Evolutionary conservation across 2,888 invertebrate genomes (phyloP), one percentile per base, ranked within the genome.

Genomic region (Blastobasis lacticolella): DNA sequence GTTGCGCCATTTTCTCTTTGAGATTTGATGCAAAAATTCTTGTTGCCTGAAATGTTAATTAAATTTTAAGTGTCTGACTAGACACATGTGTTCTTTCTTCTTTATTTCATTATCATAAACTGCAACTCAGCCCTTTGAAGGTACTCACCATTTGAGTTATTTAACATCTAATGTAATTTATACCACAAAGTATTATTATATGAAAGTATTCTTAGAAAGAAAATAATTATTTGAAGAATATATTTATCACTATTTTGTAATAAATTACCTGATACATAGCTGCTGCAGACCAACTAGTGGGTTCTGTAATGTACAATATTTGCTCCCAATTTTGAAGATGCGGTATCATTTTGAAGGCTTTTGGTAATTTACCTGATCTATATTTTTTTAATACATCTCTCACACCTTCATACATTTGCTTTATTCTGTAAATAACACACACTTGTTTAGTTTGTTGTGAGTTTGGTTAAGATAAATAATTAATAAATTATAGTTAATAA

Each of bases 311-410:
- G 62, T 94, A 94, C 36, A 96, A 79, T 63, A 96, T 92, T 80
- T 97, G 96, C 74, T 98, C 98, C 98, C 98, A 99, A 78, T 98
- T 97, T 53, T 91, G 90, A 52, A 98, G 88, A 73, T 93, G 93
- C 4, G 99, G 99, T 57, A 99, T 92, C 70, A 98, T 93, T 90
- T 99, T 99, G 77, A 99, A 99, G 1, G 98, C 97, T 79, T 99
- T 99, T 0, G 99, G 99, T 41, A 99, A 87, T 87, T 97, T 98
- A 37, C 99, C 99, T 73, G 96, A 97, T 57, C 99, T 91, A 76
- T 98, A 99, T 63, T 93, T 94, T 59, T 90, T 89, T 64, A 99
- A 89, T 3, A 99, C 95, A 77, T 95, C 93, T 59, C 95, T 88
- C 0, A 99, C 96, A 51, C 96, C 95, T 82, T 95, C 94, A 81